A percentile compares a stretch with the other conserved stretches of the same genome.
Conservation (phyloP, 35 echinoderm and acorn worm species). For the Nesometra sesokonis region DNA sequence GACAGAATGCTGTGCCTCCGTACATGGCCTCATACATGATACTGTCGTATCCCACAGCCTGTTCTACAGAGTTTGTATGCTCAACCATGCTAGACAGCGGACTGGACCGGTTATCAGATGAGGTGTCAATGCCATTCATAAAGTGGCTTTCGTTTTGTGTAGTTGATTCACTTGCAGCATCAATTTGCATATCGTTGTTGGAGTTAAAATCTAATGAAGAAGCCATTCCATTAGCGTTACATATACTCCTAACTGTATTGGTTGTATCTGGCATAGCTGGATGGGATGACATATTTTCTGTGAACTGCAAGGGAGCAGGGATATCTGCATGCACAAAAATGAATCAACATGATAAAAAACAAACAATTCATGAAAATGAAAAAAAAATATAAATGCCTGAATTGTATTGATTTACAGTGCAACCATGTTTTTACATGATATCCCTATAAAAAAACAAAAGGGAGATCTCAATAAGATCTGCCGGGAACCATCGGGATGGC, state of each 20-base stretch:
- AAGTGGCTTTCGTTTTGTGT: not conserved
- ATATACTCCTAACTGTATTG: not conserved
- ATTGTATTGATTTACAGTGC: too few relatives aligned
- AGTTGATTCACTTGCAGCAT: not conserved
- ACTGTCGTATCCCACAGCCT: not conserved
- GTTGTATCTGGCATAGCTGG: not conserved
- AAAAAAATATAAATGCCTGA: too few relatives aligned
- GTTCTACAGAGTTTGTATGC: not conserved
- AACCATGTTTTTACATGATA: too few relatives aligned
- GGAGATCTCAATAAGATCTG: too few relatives aligned
- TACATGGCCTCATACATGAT: not conserved
- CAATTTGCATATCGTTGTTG: not conserved
- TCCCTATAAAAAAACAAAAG: too few relatives aligned
- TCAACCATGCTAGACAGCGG: not conserved
- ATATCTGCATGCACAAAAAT: not conserved
- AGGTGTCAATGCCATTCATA: not conserved
- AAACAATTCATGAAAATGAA: too few relatives aligned
- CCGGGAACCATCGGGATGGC: too few relatives aligned
- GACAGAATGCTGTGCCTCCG: not conserved
- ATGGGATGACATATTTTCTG: not conserved
- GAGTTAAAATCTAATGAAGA: not conserved
- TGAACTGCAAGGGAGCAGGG: not conserved
- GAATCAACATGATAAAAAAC: not conserved
- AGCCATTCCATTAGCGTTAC: not conserved
- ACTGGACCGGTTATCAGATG: not conserved